A percentile compares a stretch with the other conserved stretches of the same genome.
Conservation (phyloP, 2,888 invertebrate genomes). For the Protophormia terraenovae region DNA sequence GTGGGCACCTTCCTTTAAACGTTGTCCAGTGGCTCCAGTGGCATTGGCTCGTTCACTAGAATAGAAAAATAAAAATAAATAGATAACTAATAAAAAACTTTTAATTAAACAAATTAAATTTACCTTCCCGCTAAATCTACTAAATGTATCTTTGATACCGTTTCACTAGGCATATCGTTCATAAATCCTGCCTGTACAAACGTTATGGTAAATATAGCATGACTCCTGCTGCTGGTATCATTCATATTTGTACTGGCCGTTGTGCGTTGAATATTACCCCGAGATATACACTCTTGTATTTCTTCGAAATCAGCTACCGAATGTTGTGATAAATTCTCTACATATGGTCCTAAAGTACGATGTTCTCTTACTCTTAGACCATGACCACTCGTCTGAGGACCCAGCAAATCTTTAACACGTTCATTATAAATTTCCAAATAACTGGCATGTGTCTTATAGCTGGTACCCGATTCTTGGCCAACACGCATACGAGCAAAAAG, state of each 20-base stretch:
- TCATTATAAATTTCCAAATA: slow-evolving; percentile 94
- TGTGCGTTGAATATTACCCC: slow-evolving; percentile 91
- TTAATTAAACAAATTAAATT: slow-evolving; percentile 59
- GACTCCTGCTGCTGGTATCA: slow-evolving; percentile 94
- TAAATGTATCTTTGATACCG: slow-evolving; percentile 93
- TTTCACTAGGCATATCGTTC: slow-evolving; percentile 94
- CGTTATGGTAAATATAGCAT: slow-evolving; percentile 94
- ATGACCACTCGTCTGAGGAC: slow-evolving; percentile 84
- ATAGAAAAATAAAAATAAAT: too few species aligned
- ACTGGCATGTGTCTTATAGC: slow-evolving; percentile 92
- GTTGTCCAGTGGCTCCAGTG: slow-evolving; percentile 94
- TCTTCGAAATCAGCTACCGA: slow-evolving; percentile 93
- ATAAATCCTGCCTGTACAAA: slow-evolving; percentile 94
- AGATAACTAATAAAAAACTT: too few species aligned
- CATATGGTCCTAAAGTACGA: slow-evolving; percentile 90
- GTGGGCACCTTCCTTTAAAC: slow-evolving; percentile 94
- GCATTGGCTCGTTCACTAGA: slow-evolving; percentile 93
- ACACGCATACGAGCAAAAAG: slow-evolving; percentile 91
- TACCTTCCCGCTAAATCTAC: slow-evolving; percentile 94
- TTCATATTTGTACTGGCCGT: slow-evolving; percentile 96
- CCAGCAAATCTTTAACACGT: slow-evolving; percentile 88
- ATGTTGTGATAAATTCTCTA: slow-evolving; percentile 92
- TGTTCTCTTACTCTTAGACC: slow-evolving; percentile 90
- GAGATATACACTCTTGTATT: slow-evolving; percentile 91
- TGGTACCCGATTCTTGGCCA: slow-evolving; percentile 90